Base-by-base conservation (phyloP, 2,888 invertebrate genomes). In the Hypolimnas misippus region DNA sequence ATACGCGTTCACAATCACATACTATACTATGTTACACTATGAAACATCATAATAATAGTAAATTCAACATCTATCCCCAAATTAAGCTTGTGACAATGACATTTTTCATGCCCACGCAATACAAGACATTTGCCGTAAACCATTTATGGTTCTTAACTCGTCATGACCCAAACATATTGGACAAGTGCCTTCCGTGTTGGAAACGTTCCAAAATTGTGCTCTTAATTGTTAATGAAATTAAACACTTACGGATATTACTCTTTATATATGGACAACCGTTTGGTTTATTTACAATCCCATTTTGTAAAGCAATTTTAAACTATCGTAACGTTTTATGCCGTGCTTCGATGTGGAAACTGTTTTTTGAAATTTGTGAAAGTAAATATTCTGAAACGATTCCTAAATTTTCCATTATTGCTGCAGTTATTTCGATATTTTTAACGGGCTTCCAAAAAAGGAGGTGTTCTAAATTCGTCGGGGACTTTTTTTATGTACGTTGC, bases 201-300 rank as follows among this genome's bases (percentile, higher is more conserved):
- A 53, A 2, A 17, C 50, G 8, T 35, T 57, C 63, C 66, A 66
- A 65, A 62, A 66, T 53, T 51, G 8, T 21, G 53, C 42, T 60
- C 57, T 60, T 63, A 60, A 63, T 66, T 66, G 66, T 63, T 60
- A 66, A 66, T 63, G 57, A 63, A 63, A 66, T 57, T 63, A 57
- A 60, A 63, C 63, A 63, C 53, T 61, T 61, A 57, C 57, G 42
- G 54, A 51, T 53, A 54, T 66, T 63, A 60, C 63, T 42, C 40
- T 55, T 59, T 56, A 51, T 66, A 57, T 63, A 57, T 57, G 53
- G 44, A 40, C 19, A 17, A 50, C 52, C 52, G 60, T 53, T 57
- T 53, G 33, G 21, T 53, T 64, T 56, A 64, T 64, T 56, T 53
- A 64, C 52, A 52, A 35, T 50, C 17, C 25, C 19, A 10, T 57